Evolutionary conservation across 2,113 vertebrate species (phyloP).

Genomic region (Oryzias celebensis): DNA sequence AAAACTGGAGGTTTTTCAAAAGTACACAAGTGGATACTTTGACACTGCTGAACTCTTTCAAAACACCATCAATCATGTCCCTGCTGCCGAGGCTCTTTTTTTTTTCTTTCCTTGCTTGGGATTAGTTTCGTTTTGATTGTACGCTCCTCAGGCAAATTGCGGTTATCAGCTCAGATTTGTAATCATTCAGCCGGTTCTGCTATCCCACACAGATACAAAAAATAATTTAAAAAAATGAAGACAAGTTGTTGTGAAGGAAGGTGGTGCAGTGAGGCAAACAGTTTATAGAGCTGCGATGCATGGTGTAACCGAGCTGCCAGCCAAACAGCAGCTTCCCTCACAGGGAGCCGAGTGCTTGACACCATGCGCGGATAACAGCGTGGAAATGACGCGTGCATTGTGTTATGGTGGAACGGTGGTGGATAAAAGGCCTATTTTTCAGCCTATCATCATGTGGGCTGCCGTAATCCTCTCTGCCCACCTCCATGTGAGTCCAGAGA

Average conservation of each 20-base stretch:
- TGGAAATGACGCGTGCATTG: constrained; percentile 66
- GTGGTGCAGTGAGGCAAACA: background rate
- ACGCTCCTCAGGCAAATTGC: constrained; percentile 27
- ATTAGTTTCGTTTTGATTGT: constrained; percentile 44
- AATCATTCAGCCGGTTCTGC: constrained; percentile 25
- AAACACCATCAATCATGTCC: constrained; percentile 56
- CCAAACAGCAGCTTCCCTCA: constrained; percentile 41
- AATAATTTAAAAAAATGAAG: constrained; percentile 3
- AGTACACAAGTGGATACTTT: constrained; percentile 55
- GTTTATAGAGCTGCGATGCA: constrained; percentile 15
- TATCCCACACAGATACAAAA: constrained; percentile 12
- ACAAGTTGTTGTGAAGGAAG: constrained; percentile 1
- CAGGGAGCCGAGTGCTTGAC: constrained; percentile 37
- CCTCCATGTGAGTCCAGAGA: constrained; percentile 50
- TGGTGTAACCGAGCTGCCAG: constrained; percentile 12
- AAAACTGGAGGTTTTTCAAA: constrained; percentile 36
- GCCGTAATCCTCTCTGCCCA: constrained; percentile 60
- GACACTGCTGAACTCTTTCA: constrained; percentile 51
- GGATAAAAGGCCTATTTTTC: constrained; percentile 72
- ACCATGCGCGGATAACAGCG: constrained; percentile 48
- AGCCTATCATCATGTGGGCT: constrained; percentile 70
- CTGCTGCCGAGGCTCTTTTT: constrained; percentile 21
- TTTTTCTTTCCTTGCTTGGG: constrained; percentile 27
- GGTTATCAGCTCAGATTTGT: constrained; percentile 27
- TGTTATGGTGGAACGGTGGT: constrained; percentile 59